Conservation (phyloP, 2,113 vertebrate species). For the Fregetta grallaria region DNA sequence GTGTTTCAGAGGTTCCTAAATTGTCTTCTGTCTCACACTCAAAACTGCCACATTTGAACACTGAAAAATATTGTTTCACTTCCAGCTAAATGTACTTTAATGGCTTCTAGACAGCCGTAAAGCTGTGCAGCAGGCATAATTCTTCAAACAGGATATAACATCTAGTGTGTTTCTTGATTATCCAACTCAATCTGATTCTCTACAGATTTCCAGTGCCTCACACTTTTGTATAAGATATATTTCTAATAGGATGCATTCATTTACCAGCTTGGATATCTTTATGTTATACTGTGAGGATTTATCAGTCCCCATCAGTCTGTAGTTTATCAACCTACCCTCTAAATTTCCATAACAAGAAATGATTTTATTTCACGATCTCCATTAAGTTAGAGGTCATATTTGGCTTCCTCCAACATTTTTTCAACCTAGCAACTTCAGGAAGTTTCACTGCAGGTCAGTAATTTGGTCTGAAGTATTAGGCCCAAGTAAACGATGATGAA, state of each 20-base stretch:
- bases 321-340: background rate
- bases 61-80: conserved; percentile 57
- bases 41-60: conserved; percentile 56
- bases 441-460: background rate
- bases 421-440: background rate
- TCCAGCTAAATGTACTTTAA: conserved; percentile 47
- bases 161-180: conserved; percentile 41
- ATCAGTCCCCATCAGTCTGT: background rate
- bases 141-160: conserved; percentile 26
- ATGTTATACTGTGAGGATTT: background rate
- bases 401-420: background rate
- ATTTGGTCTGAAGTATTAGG: background rate
- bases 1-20: conserved; percentile 49
- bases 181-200: background rate
- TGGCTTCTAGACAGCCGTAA: conserved; percentile 19
- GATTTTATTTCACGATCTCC: background rate
- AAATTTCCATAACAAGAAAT: background rate
- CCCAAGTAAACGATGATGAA: background rate
- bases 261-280: background rate
- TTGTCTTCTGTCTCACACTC: conserved; percentile 55
- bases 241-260: background rate
- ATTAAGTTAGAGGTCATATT: background rate
- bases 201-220: conserved; percentile 6
- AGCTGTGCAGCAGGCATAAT: conserved; percentile 45
- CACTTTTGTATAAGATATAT: background rate